phyloP scores from a whole-genome alignment of 1,140 invertebrate species.

The Aricia agestis region DNA sequence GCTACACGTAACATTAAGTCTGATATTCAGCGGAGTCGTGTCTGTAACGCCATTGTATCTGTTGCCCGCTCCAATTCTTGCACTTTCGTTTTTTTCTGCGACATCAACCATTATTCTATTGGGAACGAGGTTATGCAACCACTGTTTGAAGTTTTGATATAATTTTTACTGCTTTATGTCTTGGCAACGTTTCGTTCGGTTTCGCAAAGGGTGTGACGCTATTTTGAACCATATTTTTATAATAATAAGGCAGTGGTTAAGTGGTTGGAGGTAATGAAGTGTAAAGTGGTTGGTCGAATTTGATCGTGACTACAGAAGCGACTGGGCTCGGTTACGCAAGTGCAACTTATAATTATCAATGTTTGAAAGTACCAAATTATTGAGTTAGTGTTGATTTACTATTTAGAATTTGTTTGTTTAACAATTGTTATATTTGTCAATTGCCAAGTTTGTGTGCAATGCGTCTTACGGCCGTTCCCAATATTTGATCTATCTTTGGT shows the following conservation, averaged over 20 bases:
- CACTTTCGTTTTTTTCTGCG: conserved; percentile 71
- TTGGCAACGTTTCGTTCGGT: conserved; percentile 30
- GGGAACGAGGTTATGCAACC: conserved; percentile 70
- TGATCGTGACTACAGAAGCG: conserved; percentile 71
- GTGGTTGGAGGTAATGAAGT: conserved; percentile 10
- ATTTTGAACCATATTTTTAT: conserved; percentile 25
- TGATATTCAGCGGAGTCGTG: conserved; percentile 37
- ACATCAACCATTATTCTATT: conserved; percentile 71
- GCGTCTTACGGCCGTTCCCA: too few relatives aligned
- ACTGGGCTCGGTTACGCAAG: conserved; percentile 59
- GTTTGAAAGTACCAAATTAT: conserved; percentile 68
- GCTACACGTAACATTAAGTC: too few relatives aligned
- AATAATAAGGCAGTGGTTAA: conserved; percentile 20
- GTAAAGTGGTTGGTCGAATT: conserved; percentile 41
- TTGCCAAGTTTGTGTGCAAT: too few relatives aligned
- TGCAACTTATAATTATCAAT: conserved; percentile 60
- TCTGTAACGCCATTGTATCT: conserved; percentile 59
- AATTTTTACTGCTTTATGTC: conserved; percentile 68
- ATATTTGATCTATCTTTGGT: too few relatives aligned
- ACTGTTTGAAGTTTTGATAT: conserved; percentile 68
- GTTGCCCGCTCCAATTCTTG: conserved; percentile 66
- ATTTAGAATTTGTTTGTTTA: not conserved
- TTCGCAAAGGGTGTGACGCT: not conserved
- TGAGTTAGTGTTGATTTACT: conserved; percentile 28
- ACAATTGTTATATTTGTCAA: too few relatives aligned